A percentile compares a stretch with the other conserved stretches of the same genome.
phyloP scores from a whole-genome alignment of 2,113 vertebrate genomes.

The Labrus mixtus region DNA sequence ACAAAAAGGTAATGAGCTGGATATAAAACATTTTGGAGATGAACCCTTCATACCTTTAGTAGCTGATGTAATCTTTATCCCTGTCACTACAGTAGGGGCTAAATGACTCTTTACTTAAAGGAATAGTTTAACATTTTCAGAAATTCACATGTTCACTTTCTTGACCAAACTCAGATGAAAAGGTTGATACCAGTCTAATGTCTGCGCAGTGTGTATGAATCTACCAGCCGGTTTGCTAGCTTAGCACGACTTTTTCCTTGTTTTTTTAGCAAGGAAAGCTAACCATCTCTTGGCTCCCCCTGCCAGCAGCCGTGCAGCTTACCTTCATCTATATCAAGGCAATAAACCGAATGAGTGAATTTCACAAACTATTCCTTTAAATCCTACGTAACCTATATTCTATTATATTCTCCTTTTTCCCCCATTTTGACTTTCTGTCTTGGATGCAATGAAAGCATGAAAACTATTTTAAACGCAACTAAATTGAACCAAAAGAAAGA shows the following conservation, averaged over 20 bases:
- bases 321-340: not conserved
- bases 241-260: not conserved
- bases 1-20: conserved; percentile 21
- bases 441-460: conserved; percentile 72
- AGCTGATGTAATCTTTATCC: conserved; percentile 32
- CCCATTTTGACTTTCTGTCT: conserved; percentile 50
- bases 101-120: conserved; percentile 22
- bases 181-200: not conserved
- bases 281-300: not conserved
- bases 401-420: conserved; percentile 19
- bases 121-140: conserved; percentile 30
- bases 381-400: conserved; percentile 32
- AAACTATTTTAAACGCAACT: conserved; percentile 49
- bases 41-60: conserved; percentile 53
- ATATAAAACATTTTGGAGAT: conserved; percentile 67
- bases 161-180: not conserved
- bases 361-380: conserved; percentile 40
- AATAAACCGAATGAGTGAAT: not conserved
- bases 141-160: conserved; percentile 7
- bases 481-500: conserved; percentile 71
- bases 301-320: not conserved
- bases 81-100: conserved; percentile 30
- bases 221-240: not conserved
- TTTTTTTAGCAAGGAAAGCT: not conserved
- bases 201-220: not conserved